phyloP scores from a whole-genome alignment of 2,888 invertebrate genomes.

The Cristatella mucedo region DNA sequence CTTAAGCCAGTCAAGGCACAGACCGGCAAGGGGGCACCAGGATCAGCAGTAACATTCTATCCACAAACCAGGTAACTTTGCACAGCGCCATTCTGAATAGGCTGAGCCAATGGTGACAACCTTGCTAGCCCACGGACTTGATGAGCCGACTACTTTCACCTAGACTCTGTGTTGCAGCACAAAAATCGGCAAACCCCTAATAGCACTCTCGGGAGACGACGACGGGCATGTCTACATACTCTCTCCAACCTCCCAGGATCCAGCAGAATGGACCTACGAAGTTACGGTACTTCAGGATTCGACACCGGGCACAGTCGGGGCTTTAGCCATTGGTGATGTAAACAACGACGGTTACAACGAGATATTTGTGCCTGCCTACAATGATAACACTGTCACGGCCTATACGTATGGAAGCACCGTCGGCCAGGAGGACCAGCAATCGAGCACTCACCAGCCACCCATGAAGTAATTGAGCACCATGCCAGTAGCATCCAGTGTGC shows the following conservation, averaged over 20 bases:
- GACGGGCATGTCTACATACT: constrained; percentile 20
- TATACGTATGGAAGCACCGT: no score
- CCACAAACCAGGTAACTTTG: no score
- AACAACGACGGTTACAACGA: constrained; percentile 21
- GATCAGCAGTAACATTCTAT: no score
- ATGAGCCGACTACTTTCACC: no score
- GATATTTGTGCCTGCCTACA: constrained; percentile 22
- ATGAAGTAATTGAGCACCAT: constrained; percentile 49
- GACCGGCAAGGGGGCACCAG: constrained; percentile 9
- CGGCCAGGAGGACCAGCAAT: no score
- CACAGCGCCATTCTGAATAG: no score
- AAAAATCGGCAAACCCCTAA: constrained; percentile 15
- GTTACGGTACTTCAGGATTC: constrained; percentile 16
- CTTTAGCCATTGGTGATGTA: constrained; percentile 19
- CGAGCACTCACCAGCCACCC: constrained; percentile 46
- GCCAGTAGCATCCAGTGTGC: constrained; percentile 47
- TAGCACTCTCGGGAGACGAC: constrained; percentile 27
- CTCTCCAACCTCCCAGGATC: constrained; percentile 14
- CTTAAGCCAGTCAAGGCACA: constrained; percentile 14
- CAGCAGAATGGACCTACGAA: constrained; percentile 19
- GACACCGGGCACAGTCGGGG: constrained; percentile 20
- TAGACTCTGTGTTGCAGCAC: neutral
- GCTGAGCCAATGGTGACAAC: no score
- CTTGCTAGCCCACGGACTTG: no score
- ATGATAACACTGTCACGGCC: constrained; percentile 15